Percentiles rank a stretch among this genome's conserved stretches.
Conservation (phyloP, 2,888 invertebrate genomes). For the Sipha maydis region DNA sequence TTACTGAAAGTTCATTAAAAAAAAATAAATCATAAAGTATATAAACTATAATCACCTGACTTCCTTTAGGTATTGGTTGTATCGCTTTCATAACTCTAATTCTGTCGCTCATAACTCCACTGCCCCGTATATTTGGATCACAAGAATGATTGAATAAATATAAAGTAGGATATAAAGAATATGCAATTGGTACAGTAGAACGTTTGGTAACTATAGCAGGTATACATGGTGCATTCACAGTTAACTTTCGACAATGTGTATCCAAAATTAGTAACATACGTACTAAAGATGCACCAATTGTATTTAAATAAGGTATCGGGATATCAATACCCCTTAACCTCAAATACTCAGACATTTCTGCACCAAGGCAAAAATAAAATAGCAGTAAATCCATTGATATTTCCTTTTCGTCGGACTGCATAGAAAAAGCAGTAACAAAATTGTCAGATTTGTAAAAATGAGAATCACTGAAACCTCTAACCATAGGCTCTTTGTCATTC, state of each 20-base stretch:
- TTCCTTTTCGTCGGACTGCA: not conserved
- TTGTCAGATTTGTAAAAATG: constrained; percentile 18
- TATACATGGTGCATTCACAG: too few relatives aligned
- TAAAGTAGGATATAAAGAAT: not conserved
- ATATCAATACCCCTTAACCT: not conserved
- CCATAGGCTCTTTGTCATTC: not conserved
- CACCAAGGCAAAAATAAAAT: constrained; percentile 28
- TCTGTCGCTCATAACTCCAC: not conserved
- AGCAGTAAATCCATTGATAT: not conserved
- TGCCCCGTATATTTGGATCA: constrained; percentile 5
- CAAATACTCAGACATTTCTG: constrained; percentile 8
- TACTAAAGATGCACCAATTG: constrained; percentile 27
- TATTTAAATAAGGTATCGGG: not conserved
- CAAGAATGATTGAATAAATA: constrained; percentile 34
- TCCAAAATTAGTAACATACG: not conserved
- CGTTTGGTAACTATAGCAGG: too few relatives aligned
- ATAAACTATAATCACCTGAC: constrained; percentile 10
- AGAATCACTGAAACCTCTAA: constrained; percentile 11
- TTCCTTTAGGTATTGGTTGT: constrained; percentile 39
- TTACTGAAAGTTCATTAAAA: too few relatives aligned
- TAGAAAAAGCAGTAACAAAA: constrained; percentile 25
- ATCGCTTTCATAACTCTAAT: constrained; percentile 10
- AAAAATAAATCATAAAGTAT: too few relatives aligned
- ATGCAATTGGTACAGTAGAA: not conserved
- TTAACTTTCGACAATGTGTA: not conserved